Conservation (phyloP, 2,888 invertebrate species). For the Drosophila limbata region DNA sequence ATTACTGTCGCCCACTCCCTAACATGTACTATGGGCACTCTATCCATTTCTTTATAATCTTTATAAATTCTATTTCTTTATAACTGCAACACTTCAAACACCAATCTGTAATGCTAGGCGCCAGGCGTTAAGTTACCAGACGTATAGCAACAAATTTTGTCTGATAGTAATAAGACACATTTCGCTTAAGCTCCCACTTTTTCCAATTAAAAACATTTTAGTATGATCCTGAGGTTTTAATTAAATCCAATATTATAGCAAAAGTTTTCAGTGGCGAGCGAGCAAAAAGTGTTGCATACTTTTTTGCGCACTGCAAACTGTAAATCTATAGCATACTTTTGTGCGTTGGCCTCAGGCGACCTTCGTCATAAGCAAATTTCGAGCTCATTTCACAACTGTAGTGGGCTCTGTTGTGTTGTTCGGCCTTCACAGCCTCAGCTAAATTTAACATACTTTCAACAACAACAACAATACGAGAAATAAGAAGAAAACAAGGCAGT, state of each 20-base stretch:
- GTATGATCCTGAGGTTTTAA: neutral
- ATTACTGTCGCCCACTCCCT: conserved; percentile 20
- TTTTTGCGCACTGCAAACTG: conserved; percentile 12
- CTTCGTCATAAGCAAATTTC: conserved; percentile 76
- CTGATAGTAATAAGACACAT: no score
- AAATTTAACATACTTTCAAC: conserved; percentile 68
- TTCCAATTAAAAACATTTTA: no score
- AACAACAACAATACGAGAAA: conserved; percentile 25
- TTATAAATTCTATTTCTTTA: no score
- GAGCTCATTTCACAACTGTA: conserved; percentile 68
- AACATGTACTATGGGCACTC: neutral
- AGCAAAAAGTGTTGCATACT: conserved; percentile 30
- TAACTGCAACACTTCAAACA: no score
- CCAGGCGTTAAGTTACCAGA: no score
- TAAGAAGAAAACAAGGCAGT: conserved; percentile 31
- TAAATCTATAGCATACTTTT: conserved; percentile 34
- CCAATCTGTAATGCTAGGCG: no score
- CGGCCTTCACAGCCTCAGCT: conserved; percentile 63
- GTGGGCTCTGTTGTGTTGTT: conserved; percentile 7
- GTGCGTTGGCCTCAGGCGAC: conserved; percentile 44
- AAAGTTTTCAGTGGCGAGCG: neutral
- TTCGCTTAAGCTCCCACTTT: no score
- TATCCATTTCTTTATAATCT: neutral
- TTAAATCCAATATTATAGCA: neutral
- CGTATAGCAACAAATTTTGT: no score